These are phyloP conservation scores for Batillaria attramentaria DNA, from an alignment of 1,140 invertebrate species.

Conservation along the genomic window DNA sequence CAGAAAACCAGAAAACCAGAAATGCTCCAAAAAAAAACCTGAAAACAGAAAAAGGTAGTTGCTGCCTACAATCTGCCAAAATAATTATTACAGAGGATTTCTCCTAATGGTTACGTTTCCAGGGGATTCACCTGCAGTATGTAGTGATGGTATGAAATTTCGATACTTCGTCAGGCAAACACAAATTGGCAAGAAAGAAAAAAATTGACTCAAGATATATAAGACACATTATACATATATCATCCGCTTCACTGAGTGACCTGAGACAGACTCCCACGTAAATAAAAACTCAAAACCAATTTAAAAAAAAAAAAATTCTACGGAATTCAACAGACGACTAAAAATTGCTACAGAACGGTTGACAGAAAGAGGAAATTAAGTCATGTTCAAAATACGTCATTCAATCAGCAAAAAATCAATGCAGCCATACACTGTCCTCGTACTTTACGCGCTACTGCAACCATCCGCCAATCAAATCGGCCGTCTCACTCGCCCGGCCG, in stretches of 20 bases:
- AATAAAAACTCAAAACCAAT: background rate
- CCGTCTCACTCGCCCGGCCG: background rate
- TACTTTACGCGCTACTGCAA: background rate
- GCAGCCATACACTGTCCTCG: background rate
- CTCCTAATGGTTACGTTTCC: background rate
- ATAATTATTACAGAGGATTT: too few relatives aligned
- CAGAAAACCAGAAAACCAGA: too few relatives aligned
- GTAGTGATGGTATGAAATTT: background rate
- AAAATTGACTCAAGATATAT: background rate
- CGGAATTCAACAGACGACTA: background rate
- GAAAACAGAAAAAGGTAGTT: too few relatives aligned
- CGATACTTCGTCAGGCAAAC: background rate
- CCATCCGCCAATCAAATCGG: background rate
- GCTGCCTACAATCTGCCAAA: too few relatives aligned
- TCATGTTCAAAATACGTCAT: background rate
- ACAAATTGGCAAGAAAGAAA: background rate
- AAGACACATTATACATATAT: background rate
- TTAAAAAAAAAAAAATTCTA: background rate
- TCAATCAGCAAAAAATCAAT: background rate
- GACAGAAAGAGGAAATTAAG: background rate
- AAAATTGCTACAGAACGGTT: background rate
- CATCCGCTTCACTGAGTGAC: background rate
- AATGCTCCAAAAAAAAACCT: too few relatives aligned
- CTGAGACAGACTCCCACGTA: slow-evolving; percentile 15
- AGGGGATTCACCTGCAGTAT: background rate